phyloP scores from a whole-genome alignment of 2,797 vertebrate genomes.

The Girardinus metallicus region DNA sequence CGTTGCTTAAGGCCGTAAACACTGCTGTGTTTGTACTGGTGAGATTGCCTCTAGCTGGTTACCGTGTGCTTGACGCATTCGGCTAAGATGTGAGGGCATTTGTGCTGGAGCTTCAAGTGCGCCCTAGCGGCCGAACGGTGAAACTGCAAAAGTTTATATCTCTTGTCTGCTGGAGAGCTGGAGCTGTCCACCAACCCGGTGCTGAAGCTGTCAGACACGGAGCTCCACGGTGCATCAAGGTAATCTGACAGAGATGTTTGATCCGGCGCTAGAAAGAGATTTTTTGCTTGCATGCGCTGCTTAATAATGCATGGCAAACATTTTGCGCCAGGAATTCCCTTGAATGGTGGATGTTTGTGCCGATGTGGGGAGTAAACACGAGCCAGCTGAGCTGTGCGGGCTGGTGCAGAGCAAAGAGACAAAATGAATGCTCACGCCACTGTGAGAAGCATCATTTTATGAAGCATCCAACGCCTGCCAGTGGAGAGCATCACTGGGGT shows the following conservation, averaged over 20 bases:
- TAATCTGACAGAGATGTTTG: conserved; percentile 37
- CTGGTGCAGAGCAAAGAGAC: conserved; percentile 44
- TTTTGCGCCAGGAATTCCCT: conserved; percentile 29
- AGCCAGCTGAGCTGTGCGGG: conserved; percentile 48
- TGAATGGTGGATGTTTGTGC: conserved; percentile 58
- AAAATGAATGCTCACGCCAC: conserved; percentile 37
- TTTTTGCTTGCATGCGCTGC: conserved; percentile 46
- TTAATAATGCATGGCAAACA: conserved; percentile 49
- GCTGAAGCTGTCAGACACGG: conserved; percentile 52
- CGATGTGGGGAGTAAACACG: conserved; percentile 54
- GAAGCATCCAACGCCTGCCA: conserved; percentile 6
- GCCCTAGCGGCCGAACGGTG: conserved; percentile 49
- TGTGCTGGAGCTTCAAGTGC: conserved; percentile 56
- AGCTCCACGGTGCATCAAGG: conserved; percentile 51
- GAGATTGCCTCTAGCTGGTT: conserved; percentile 72
- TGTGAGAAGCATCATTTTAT: conserved; percentile 15
- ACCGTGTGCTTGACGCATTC: conserved; percentile 80
- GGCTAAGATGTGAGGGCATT: conserved; percentile 76
- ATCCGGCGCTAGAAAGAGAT: conserved; percentile 17
- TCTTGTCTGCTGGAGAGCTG: conserved; percentile 34
- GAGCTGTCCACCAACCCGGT: conserved; percentile 58
- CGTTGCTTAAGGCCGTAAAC: conserved; percentile 67
- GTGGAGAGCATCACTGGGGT: conserved; percentile 19
- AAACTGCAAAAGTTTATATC: conserved; percentile 35
- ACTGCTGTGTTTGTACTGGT: conserved; percentile 62